A percentile compares a stretch with the other conserved stretches of the same genome.
Evolutionary conservation across 2,113 vertebrate species (phyloP).

Genomic region (Aldabrachelys gigantea): DNA sequence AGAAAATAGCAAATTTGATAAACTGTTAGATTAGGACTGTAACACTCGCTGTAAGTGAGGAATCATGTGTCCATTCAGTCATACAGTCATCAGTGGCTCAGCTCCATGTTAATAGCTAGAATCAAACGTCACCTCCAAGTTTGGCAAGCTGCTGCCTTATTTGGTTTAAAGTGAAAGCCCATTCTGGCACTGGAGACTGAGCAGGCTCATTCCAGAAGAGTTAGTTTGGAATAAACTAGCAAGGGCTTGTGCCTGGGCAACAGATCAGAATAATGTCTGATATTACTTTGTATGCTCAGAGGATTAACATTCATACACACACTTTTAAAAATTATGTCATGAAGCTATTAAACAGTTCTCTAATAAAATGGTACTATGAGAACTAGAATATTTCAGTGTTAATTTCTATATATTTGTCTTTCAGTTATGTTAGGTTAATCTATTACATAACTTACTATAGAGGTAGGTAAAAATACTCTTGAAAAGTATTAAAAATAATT

Average conservation of each 20-base stretch:
- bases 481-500: not conserved
- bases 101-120: slow-evolving; percentile 61
- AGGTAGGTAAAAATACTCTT: not conserved
- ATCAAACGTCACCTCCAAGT: slow-evolving; percentile 55
- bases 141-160: slow-evolving; percentile 69
- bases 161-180: slow-evolving; percentile 72
- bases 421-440: not conserved
- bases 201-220: slow-evolving; percentile 66
- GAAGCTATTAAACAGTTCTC: not conserved
- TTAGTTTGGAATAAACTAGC: slow-evolving; percentile 52
- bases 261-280: not conserved
- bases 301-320: not conserved
- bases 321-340: not conserved
- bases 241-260: slow-evolving; percentile 30
- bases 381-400: not conserved
- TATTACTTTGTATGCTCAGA: slow-evolving; percentile 3
- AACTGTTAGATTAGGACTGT: not conserved
- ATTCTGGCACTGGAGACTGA: slow-evolving; percentile 66
- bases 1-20: not conserved
- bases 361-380: not conserved
- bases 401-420: not conserved
- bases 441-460: not conserved
- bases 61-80: slow-evolving; percentile 41
- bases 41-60: slow-evolving; percentile 26
- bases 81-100: slow-evolving; percentile 39